Conservation (phyloP, 2,113 vertebrate species). For the Bungarus multicinctus region DNA sequence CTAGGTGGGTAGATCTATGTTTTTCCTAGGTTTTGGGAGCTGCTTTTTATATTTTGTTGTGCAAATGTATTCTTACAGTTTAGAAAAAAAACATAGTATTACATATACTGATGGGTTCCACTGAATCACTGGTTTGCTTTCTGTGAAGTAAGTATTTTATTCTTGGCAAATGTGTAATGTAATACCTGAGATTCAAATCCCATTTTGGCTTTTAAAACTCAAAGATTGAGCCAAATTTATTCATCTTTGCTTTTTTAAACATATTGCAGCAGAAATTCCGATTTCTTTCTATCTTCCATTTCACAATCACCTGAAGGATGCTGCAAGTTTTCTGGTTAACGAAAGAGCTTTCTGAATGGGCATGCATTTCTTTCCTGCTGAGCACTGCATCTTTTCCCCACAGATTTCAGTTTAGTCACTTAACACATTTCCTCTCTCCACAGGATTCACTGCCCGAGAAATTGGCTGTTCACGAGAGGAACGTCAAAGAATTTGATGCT, state of each 20-base stretch:
- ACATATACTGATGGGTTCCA: not conserved
- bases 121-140: not conserved
- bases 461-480: conserved; percentile 93
- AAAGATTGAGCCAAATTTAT: not conserved
- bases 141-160: not conserved
- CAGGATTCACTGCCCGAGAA: conserved; percentile 97
- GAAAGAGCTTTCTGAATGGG: not conserved
- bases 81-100: not conserved
- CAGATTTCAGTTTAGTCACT: not conserved
- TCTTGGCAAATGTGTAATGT: not conserved
- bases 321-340: not conserved
- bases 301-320: not conserved
- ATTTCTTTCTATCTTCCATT: not conserved
- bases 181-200: not conserved
- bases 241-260: not conserved
- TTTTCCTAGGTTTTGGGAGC: not conserved
- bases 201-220: not conserved
- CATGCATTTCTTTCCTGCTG: not conserved
- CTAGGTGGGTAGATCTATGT: not conserved
- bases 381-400: not conserved
- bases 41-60: not conserved
- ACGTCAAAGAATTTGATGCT: conserved; percentile 97
- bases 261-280: not conserved
- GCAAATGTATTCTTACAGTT: not conserved
- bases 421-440: conserved; percentile 7